These are phyloP conservation scores for Pollachius pollachius DNA, from an alignment of 2,113 vertebrate genomes.

Conservation along the genomic window DNA sequence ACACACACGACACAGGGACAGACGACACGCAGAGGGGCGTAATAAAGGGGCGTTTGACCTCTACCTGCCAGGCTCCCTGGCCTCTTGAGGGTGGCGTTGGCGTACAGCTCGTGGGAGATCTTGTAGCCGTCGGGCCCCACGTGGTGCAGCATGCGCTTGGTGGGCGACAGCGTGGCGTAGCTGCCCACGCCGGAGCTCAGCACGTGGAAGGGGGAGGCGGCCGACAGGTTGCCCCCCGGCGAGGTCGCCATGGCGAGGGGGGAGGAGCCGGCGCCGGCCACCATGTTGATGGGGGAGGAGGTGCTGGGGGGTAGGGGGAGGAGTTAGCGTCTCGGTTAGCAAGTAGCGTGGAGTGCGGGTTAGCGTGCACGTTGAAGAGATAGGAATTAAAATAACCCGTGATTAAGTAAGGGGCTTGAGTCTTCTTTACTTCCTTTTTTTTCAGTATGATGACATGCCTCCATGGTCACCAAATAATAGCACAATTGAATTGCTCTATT, in stretches of 20 bases:
- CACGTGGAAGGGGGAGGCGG: slow-evolving; percentile 91
- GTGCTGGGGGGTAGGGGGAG: slow-evolving; percentile 68
- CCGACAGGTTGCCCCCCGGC: slow-evolving; percentile 69
- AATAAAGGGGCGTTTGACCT: slow-evolving; percentile 39
- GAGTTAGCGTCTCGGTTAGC: background rate
- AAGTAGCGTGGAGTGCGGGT: too few relatives aligned
- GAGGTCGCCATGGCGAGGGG: slow-evolving; percentile 64
- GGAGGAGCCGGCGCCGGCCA: slow-evolving; percentile 76
- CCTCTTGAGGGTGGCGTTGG: slow-evolving; percentile 93
- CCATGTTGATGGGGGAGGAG: slow-evolving; percentile 95
- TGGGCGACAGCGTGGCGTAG: slow-evolving; percentile 95
- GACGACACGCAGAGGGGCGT: slow-evolving; percentile 3
- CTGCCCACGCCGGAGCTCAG: slow-evolving; percentile 89
- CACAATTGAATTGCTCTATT: too few relatives aligned
- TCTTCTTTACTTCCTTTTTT: too few relatives aligned
- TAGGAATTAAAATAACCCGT: too few relatives aligned
- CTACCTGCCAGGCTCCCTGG: slow-evolving; percentile 97
- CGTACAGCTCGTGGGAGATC: slow-evolving; percentile 93
- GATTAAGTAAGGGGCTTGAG: too few relatives aligned
- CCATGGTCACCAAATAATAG: too few relatives aligned
- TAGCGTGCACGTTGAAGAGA: too few relatives aligned
- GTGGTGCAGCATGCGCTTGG: slow-evolving; percentile 90
- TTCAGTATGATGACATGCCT: too few relatives aligned
- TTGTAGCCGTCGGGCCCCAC: slow-evolving; percentile 85
- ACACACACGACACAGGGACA: background rate